Evolutionary conservation across 2,797 vertebrate species (phyloP), one percentile per base, ranked within the genome.

Genomic region (Taeniopygia guttata): DNA sequence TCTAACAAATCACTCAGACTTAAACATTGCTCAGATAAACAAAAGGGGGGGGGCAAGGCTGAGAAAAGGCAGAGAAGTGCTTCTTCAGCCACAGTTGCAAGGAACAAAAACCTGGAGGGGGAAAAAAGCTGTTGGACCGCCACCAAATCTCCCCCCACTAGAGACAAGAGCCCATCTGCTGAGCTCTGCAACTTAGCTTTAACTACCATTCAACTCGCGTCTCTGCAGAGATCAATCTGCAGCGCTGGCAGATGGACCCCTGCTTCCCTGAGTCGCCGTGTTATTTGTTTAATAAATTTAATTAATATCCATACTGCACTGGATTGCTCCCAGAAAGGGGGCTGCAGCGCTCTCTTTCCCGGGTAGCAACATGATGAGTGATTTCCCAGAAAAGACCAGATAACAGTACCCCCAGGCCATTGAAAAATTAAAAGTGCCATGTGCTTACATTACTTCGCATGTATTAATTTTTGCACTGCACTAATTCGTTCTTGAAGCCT

Each of bases 231-330:
- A 98, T 97, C 97, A 96, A 97, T 98, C 97, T 97, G 95, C 96
- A 85, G 97, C 97, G 96, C 98, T 98, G 97, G 98, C 98, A 99
- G 98, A 98, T 99, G 98, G 98, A 98, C 98, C 97, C 97, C 97
- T 97, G 98, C 97, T 97, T 98, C 97, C 97, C 96, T 83, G 93
- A 98, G 98, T 98, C 96, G 91, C 97, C 98, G 97, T 98, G 98
- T 98, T 98, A 98, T 99, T 98, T 99, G 98, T 98, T 98, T 98
- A 99, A 98, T 98, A 98, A 98, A 98, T 98, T 98, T 98, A 98
- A 99, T 99, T 98, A 99, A 98, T 98, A 98, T 98, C 98, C 98
- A 98, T 97, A 97, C 97, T 97, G 97, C 97, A 98, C 87, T 98
- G 97, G 98, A 97, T 96, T 97, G 94, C 91, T 98, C 98, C 98